Percentiles rank a stretch among this genome's conserved stretches.
phyloP scores from a whole-genome alignment of 2,113 vertebrate genomes.

The Acinonyx jubatus region DNA sequence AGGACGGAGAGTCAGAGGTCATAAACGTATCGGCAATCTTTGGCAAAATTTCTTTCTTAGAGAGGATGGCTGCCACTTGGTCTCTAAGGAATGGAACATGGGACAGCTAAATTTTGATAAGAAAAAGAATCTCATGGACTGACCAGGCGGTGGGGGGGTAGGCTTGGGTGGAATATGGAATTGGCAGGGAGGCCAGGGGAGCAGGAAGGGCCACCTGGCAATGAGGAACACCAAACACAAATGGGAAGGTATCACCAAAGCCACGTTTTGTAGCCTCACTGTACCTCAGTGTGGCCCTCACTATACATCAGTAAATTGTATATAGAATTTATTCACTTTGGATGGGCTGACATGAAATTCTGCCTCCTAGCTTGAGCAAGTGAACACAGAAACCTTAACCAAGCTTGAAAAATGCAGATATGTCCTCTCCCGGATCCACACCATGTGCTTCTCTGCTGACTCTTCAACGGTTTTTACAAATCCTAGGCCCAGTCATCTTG shows the following conservation, averaged over 20 bases:
- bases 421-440: background rate
- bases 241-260: background rate
- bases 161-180: background rate
- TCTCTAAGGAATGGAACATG: background rate
- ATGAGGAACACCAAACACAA: background rate
- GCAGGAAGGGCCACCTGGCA: accelerated
- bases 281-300: background rate
- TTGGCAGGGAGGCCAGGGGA: background rate
- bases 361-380: background rate
- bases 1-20: background rate
- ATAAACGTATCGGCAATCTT: background rate
- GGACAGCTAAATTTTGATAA: background rate
- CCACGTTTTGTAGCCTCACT: background rate
- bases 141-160: background rate
- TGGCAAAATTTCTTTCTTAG: background rate
- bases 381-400: background rate
- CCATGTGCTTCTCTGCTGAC: background rate
- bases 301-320: background rate
- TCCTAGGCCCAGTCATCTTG: background rate
- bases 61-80: background rate
- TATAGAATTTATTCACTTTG: background rate
- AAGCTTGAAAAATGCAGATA: background rate
- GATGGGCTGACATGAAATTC: background rate
- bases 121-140: background rate
- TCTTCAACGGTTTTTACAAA: background rate